Base-by-base conservation (phyloP, 2,888 invertebrate genomes). In the Gymnosoma rotundatum region DNA sequence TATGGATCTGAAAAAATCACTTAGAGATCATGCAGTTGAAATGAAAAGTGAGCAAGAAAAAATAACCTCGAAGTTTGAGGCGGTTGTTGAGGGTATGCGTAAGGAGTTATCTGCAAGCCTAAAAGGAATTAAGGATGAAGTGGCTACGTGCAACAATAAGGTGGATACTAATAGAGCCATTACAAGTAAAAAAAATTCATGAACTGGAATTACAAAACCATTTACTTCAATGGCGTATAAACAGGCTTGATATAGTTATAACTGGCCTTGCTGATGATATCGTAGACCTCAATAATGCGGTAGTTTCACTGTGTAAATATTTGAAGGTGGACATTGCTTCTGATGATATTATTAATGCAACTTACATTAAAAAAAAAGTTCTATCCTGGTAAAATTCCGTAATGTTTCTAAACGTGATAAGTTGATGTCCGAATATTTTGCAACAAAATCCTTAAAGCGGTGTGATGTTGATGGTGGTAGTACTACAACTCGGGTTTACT, bases 121-220 rank as follows among this genome's bases (percentile, higher is more conserved):
- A 14, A 42, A 42, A 14, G 12, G 2, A 20, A 18, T 10, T 21
- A 45, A 14, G 7, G 45, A 48, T 45, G 42, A 45, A 21, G 21
- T 42, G 10, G 18, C 16, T 16, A 14, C 20, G 4, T 64, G 42
- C 42, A 42, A 42, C 1, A 42, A 42, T 12, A 9, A 42, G 12
- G 12, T 42, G 9, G 12, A 9, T 42, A 1, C 42, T 42, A 42
- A 42, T 6, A 14, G 12, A 12, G 12, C 12, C 12, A 14, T 42
- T 42, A 42, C 42, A 12, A 42, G 12, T 12, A 42, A 42, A 42
- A 25, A 42, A 42, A 42, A 42, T 12, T 45, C 48, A 21, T 48
- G 66, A 66, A 32, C 32, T 66, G 8, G 66, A 66, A n/a, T 50
- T 25, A 50, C 50, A 66, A 25, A 66, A 48, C 50, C n/a, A 42